These are phyloP conservation scores for Lates japonicus DNA, from an alignment of 2,797 vertebrate species.

Conservation along the genomic window DNA sequence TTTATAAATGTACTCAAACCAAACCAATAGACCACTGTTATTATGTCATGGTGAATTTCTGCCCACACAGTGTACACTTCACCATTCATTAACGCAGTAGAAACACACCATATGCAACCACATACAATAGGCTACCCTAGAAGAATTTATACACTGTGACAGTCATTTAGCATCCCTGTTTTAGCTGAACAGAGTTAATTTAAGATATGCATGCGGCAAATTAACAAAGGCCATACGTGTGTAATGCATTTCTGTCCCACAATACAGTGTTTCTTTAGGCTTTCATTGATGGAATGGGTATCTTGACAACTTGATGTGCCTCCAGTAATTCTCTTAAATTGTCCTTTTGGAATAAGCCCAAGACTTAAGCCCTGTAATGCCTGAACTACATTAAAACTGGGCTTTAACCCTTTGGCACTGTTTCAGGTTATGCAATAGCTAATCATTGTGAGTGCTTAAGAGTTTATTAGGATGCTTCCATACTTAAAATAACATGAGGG, in stretches of 20 bases:
- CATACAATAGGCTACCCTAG: slow-evolving; percentile 1
- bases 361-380: slow-evolving; percentile 77
- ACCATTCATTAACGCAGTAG: slow-evolving; percentile 40
- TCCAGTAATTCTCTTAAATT: slow-evolving; percentile 86
- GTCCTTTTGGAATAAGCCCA: slow-evolving; percentile 85
- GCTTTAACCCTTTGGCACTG: slow-evolving; percentile 82
- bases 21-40: slow-evolving; percentile 41
- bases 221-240: slow-evolving; percentile 50
- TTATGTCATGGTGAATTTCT: slow-evolving; percentile 39
- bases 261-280: slow-evolving; percentile 74
- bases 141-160: not conserved
- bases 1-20: slow-evolving; percentile 48
- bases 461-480: slow-evolving; percentile 72
- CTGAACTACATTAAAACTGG: slow-evolving; percentile 82
- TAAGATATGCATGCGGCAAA: slow-evolving; percentile 44
- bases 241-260: slow-evolving; percentile 60
- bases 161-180: slow-evolving; percentile 28
- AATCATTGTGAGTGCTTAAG: slow-evolving; percentile 86
- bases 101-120: slow-evolving; percentile 22
- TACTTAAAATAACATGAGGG: slow-evolving; percentile 69
- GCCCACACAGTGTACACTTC: slow-evolving; percentile 52
- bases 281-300: slow-evolving; percentile 73
- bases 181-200: slow-evolving; percentile 41
- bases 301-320: slow-evolving; percentile 86
- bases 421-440: slow-evolving; percentile 83